Evolutionary conservation across 2,888 invertebrate genomes (phyloP), one percentile per base, ranked within the genome.

Genomic region (Salticus scenicus): DNA sequence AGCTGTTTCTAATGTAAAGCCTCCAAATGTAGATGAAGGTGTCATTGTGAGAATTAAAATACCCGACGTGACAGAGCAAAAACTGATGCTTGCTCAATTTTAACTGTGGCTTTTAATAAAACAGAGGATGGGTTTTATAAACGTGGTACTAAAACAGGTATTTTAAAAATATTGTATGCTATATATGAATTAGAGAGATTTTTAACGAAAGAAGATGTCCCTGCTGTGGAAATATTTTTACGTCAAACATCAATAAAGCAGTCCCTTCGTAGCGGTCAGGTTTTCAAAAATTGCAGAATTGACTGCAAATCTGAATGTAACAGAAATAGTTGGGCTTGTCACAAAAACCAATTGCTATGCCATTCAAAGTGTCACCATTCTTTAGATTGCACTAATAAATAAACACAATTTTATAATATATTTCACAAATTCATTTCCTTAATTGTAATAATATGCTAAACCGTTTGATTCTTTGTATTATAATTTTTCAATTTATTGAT

Each of bases 1-100:
- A 74, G 51, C 51, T 37, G 37, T 37, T 81, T 74, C 57, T 69
- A 74, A 69, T 67, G 67, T 28, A 74, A 81, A 81, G 41, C 37
- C 28, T 12, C 41, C 69, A 69, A 57, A 74, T 37, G 57, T 51
- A 28, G 72, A 71, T 73, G 66, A 74, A 73, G 31, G 30, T 51
- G 67, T 57, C 57, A 74, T 72, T 57, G 0, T 67, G 31, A 81
- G 69, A 67, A 81, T 81, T 74, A 73, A 73, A 69, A 41, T 47
- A 47, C 67, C 47, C 47, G 33, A 80, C 31, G 57, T 66, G 12
- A 72, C 31, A 67, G 17, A 51, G 66, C 42, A 72, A 66, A 80
- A 73, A 71, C 28, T 78, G 37, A 78, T 78, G 28, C 37, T 63
- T 42, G n/a, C n/a, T n/a, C n/a, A n/a, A n/a, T n/a, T n/a, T n/a